These are phyloP conservation scores for Dilophus febrilis DNA, from an alignment of 2,888 invertebrate genomes.

Conservation along the genomic window DNA sequence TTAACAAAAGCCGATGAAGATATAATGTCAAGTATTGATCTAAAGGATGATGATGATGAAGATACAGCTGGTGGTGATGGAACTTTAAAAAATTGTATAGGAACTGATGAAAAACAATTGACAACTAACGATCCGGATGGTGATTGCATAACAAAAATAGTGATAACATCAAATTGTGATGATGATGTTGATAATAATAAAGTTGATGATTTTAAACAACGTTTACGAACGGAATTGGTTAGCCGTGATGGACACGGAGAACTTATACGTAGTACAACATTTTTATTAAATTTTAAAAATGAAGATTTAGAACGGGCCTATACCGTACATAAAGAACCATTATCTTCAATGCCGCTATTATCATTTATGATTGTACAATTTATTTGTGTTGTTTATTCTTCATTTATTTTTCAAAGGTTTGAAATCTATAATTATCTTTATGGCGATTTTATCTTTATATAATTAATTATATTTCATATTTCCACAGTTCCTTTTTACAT, in stretches of 20 bases:
- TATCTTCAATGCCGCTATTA: slow-evolving; percentile 43
- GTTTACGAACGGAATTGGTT: slow-evolving; percentile 67
- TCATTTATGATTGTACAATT: slow-evolving; percentile 46
- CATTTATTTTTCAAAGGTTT: slow-evolving; percentile 3
- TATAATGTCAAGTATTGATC: no score
- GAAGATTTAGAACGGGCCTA: slow-evolving; percentile 48
- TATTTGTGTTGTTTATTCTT: slow-evolving; percentile 32
- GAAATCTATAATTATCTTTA: no score
- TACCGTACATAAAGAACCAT: slow-evolving; percentile 44
- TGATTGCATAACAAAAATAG: slow-evolving; percentile 36
- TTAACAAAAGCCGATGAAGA: no score
- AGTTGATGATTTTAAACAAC: slow-evolving; percentile 57
- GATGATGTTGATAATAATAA: slow-evolving; percentile 27
- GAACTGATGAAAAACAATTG: no score
- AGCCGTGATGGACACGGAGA: slow-evolving; percentile 70
- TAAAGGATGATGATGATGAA: no score
- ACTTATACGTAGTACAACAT: no score
- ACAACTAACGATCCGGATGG: no score
- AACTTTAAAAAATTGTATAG: no score
- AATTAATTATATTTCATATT: neutral
- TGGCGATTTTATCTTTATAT: no score
- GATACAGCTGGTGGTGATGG: no score
- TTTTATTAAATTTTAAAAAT: slow-evolving; percentile 48
- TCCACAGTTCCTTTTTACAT: slow-evolving; percentile 21
- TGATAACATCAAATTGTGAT: slow-evolving; percentile 41